Percentiles rank a stretch among this genome's conserved stretches.
Conservation (phyloP, 64 coral and sea anemone genomes). For the Stichodactyla helianthus region DNA sequence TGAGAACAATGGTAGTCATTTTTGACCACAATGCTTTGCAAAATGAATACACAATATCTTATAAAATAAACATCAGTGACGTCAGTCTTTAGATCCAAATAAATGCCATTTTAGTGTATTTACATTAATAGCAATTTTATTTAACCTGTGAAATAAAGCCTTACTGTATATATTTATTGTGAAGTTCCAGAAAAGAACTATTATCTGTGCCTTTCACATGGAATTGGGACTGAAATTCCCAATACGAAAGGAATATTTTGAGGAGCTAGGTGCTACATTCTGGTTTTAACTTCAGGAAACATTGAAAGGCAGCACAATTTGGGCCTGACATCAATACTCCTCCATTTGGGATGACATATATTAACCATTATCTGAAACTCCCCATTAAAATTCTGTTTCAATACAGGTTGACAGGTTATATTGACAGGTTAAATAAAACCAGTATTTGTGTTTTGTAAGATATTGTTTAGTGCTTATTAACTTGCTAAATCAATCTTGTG, state of each 20-base stretch:
- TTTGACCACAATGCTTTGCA: not conserved
- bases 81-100: not conserved
- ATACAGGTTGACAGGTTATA: too few relatives aligned
- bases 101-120: not conserved
- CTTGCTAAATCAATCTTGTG: too few relatives aligned
- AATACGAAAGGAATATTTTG: not conserved
- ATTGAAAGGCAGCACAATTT: too few relatives aligned
- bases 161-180: not conserved
- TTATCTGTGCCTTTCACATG: not conserved
- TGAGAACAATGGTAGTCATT: not conserved
- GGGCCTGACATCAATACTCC: too few relatives aligned
- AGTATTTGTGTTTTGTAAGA: too few relatives aligned
- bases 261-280: not conserved
- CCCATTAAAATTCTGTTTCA: too few relatives aligned
- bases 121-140: not conserved
- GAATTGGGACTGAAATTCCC: too few relatives aligned
- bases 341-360: too few relatives aligned
- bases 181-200: not conserved
- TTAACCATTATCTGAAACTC: too few relatives aligned
- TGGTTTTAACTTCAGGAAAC: too few relatives aligned
- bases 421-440: too few relatives aligned
- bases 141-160: not conserved
- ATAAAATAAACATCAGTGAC: not conserved
- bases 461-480: too few relatives aligned
- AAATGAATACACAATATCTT: not conserved